Percentiles rank a stretch among this genome's conserved stretches.
These are phyloP conservation scores for Glyphotaelius pellucidus DNA, from an alignment of 2,888 invertebrate genomes.

Conservation along the genomic window DNA sequence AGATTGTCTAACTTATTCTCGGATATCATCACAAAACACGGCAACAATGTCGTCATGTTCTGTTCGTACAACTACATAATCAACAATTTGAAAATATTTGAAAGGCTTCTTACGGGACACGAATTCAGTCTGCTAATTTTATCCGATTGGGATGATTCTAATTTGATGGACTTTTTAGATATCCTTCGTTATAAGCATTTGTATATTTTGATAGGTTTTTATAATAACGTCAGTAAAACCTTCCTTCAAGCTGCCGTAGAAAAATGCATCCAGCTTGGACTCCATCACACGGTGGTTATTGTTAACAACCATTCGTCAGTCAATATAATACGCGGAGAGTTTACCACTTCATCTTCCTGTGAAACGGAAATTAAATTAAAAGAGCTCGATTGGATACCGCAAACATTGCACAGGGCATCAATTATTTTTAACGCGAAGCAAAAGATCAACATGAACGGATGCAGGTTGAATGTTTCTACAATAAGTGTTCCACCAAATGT, in stretches of 20 bases:
- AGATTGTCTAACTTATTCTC: neutral
- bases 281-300: constrained; percentile 21
- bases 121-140: constrained; percentile 41
- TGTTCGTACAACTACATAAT: constrained; percentile 40
- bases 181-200: neutral
- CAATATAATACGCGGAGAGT: constrained; percentile 1
- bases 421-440: constrained; percentile 28
- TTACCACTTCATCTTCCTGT: neutral
- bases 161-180: constrained; percentile 25
- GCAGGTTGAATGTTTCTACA: constrained; percentile 54
- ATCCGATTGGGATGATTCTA: constrained; percentile 34
- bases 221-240: constrained; percentile 15
- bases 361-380: constrained; percentile 7
- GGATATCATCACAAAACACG: neutral
- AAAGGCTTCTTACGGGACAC: constrained; percentile 26
- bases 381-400: neutral
- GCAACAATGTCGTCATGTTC: constrained; percentile 11
- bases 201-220: constrained; percentile 46
- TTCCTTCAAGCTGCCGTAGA: constrained; percentile 11
- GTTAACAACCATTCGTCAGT: neutral
- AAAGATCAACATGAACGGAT: constrained; percentile 38
- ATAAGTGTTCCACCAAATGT: constrained; percentile 49
- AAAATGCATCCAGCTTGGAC: constrained; percentile 23
- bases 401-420: neutral
- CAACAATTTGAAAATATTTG: constrained; percentile 29